Evolutionary conservation across 2,888 invertebrate genomes (phyloP).

Genomic region (Apantesis nais): DNA sequence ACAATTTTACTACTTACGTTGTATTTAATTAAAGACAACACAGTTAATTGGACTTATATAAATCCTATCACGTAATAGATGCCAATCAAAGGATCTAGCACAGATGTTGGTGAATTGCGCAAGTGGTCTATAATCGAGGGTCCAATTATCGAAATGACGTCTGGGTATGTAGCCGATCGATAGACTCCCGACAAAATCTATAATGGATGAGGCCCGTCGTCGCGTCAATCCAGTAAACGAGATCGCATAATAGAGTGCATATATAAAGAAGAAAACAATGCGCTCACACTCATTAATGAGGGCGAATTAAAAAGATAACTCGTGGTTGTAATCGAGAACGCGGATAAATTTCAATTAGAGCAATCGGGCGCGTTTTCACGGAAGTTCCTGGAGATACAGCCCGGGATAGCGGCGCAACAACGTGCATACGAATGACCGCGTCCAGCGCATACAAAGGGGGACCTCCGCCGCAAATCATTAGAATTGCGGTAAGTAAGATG

Average conservation of each 20-base stretch:
- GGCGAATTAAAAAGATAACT: slow-evolving; percentile 55
- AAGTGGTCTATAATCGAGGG: slow-evolving; percentile 66
- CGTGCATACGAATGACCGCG: slow-evolving; percentile 69
- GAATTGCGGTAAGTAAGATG: slow-evolving; percentile 81
- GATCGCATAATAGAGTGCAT: slow-evolving; percentile 77
- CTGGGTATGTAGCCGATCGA: slow-evolving; percentile 61
- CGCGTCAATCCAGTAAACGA: slow-evolving; percentile 80
- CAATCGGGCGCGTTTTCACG: slow-evolving; percentile 74
- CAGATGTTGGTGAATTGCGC: slow-evolving; percentile 75
- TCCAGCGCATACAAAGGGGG: slow-evolving; percentile 76
- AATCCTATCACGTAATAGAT: slow-evolving; percentile 72
- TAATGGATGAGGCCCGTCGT: slow-evolving; percentile 83
- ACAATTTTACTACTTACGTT: slow-evolving; percentile 37
- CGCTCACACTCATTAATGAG: slow-evolving; percentile 69
- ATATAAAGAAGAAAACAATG: slow-evolving; percentile 67
- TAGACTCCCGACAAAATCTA: slow-evolving; percentile 78
- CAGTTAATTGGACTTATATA: slow-evolving; percentile 73
- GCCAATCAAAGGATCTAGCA: slow-evolving; percentile 76
- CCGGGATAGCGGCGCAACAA: slow-evolving; percentile 65
- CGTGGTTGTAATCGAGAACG: slow-evolving; percentile 58
- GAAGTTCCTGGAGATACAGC: slow-evolving; percentile 72
- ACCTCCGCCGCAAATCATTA: slow-evolving; percentile 81
- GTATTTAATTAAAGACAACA: slow-evolving; percentile 64
- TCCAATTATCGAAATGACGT: slow-evolving; percentile 84
- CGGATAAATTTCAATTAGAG: slow-evolving; percentile 82